phyloP scores from a whole-genome alignment of 2,797 vertebrate species.

The Myotis vivesi region DNA sequence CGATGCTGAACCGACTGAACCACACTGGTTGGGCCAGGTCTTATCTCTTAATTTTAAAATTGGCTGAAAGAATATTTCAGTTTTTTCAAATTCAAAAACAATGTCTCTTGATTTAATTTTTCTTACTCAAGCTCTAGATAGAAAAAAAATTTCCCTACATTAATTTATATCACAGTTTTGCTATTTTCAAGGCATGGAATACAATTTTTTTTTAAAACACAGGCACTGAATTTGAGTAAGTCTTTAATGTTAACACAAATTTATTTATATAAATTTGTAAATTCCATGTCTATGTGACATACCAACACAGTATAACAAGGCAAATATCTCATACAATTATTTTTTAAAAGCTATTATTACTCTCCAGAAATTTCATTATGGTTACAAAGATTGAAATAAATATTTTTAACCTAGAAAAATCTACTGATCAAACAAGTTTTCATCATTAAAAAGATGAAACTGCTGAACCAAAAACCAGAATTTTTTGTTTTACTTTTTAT shows the following conservation, averaged over 20 bases:
- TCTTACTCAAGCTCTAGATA: not conserved
- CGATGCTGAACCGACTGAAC: not conserved
- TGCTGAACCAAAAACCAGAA: not conserved
- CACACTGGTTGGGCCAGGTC: not conserved
- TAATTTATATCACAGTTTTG: conserved; percentile 25
- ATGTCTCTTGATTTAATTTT: conserved; percentile 29
- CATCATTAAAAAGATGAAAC: conserved; percentile 26
- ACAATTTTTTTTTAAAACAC: not conserved
- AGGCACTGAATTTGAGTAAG: not conserved
- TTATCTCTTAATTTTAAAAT: conserved; percentile 30
- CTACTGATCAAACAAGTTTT: conserved; percentile 34
- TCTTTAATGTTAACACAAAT: not conserved
- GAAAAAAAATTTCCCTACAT: not conserved
- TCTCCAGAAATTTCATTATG: not conserved
- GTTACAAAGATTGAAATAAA: conserved; percentile 19
- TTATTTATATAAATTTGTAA: not conserved
- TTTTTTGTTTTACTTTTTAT: conserved; percentile 5
- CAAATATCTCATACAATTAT: not conserved
- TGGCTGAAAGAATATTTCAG: not conserved
- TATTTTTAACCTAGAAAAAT: conserved; percentile 45
- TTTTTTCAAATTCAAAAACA: conserved; percentile 17
- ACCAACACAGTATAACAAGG: not conserved
- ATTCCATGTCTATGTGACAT: not conserved
- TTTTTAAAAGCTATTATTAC: not conserved
- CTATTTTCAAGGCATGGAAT: not conserved